Evolutionary conservation across 2,113 vertebrate genomes (phyloP).

Genomic region (Sinocyclocheilus anshuiensis): DNA sequence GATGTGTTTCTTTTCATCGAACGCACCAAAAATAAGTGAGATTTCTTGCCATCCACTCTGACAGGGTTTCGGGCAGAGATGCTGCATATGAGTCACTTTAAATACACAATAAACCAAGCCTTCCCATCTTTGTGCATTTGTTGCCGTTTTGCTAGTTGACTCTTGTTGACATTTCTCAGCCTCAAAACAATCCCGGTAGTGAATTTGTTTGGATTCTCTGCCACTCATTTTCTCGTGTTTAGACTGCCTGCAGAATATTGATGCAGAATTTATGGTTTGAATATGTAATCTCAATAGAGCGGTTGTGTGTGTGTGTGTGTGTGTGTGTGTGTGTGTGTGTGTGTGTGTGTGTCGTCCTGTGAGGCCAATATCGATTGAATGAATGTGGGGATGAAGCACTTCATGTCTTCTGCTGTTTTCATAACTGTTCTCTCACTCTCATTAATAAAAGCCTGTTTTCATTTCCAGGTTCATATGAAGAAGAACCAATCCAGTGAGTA

Average conservation of each 20-base stretch:
- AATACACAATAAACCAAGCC: slow-evolving; percentile 25
- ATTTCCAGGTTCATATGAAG: slow-evolving; percentile 88
- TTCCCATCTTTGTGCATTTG: slow-evolving; percentile 17
- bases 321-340: slow-evolving; percentile 16
- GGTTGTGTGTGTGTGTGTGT: slow-evolving; percentile 7
- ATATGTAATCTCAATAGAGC: neutral
- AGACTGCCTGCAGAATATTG: slow-evolving; percentile 17
- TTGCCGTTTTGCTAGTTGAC: slow-evolving; percentile 28
- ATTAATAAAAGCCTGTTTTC: slow-evolving; percentile 70
- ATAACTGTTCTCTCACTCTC: slow-evolving; percentile 42
- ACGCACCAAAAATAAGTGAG: neutral
- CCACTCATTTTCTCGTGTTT: slow-evolving; percentile 20
- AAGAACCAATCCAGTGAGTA: slow-evolving; percentile 95
- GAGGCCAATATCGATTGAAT: slow-evolving; percentile 39
- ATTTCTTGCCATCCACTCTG: neutral
- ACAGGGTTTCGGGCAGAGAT: neutral
- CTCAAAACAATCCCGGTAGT: slow-evolving; percentile 25
- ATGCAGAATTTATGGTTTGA: slow-evolving; percentile 12
- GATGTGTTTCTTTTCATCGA: slow-evolving; percentile 1
- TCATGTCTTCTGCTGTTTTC: slow-evolving; percentile 48
- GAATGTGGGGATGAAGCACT: slow-evolving; percentile 23
- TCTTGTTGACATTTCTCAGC: slow-evolving; percentile 37
- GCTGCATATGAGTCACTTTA: slow-evolving; percentile 10
- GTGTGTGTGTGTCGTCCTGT: slow-evolving; percentile 12
- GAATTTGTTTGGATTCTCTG: slow-evolving; percentile 32